A percentile compares a stretch with the other conserved stretches of the same genome.
phyloP scores from a whole-genome alignment of 1,140 invertebrate species.

The Chrysomallon squamiferum region DNA sequence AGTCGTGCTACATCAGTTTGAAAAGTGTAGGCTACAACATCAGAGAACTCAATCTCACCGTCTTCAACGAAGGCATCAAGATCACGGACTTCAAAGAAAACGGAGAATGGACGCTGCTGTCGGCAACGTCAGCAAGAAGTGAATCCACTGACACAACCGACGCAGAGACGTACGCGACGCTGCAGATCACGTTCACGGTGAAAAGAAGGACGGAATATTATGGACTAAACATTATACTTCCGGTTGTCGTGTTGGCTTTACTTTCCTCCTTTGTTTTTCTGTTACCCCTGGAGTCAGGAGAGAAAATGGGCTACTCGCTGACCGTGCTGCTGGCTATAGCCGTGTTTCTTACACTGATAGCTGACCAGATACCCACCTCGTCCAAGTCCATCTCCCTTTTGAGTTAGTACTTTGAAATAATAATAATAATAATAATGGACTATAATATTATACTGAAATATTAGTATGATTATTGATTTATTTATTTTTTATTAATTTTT shows the following conservation, averaged over 20 bases:
- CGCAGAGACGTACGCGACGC: conserved; percentile 1
- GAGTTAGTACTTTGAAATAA: background rate
- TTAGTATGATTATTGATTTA: background rate
- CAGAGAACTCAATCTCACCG: conserved; percentile 22
- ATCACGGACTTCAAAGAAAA: background rate
- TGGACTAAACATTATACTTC: conserved; percentile 21
- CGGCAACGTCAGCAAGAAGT: background rate
- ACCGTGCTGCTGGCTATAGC: conserved; percentile 21
- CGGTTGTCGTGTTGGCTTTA: conserved; percentile 16
- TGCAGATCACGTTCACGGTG: conserved; percentile 23
- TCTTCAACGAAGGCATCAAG: background rate
- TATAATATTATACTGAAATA: background rate
- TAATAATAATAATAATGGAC: no score
- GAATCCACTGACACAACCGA: background rate
- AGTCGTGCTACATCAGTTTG: conserved; percentile 12
- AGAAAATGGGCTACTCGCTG: conserved; percentile 23
- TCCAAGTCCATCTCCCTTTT: conserved; percentile 14
- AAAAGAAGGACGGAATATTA: conserved; percentile 18
- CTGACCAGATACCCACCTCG: conserved; percentile 19
- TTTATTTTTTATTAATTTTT: background rate
- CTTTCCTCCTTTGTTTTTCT: conserved; percentile 16
- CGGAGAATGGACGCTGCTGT: conserved; percentile 1
- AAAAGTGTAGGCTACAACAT: conserved; percentile 18
- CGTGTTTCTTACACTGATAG: conserved; percentile 18
- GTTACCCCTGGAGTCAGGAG: conserved; percentile 22